Evolutionary conservation across 2,888 invertebrate genomes (phyloP), one percentile per base, ranked within the genome.

Genomic region (Micropterix aruncella): DNA sequence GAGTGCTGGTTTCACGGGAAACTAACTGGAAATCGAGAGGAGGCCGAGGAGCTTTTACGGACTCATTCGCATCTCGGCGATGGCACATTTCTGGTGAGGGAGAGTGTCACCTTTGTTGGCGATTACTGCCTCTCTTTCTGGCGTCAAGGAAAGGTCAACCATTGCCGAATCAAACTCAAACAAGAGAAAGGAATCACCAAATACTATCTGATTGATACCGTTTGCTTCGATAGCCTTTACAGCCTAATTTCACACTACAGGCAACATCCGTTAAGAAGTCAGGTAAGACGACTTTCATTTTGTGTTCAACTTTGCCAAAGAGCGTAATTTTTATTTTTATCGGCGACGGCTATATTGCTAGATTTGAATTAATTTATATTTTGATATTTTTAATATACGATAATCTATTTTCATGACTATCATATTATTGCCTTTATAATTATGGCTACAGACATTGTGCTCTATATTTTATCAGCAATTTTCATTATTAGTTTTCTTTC

Each of bases 1-100:
- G 94, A 94, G 62, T 85, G 85, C 59, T 94, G 94, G 94, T 94
- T 92, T 58, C 94, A 94, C 58, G 92, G 93, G 1, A 83, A 83
- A 59, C 63, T 93, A 36, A 77, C 82, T 14, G 85, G 83, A 17
- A 88, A 88, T 16, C 64, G 90, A 3, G 78, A 77, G 48, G 88
- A 91, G 56, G 86, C 90, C 0, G 88, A 88, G 58, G 75, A 79
- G 60, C 73, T 90, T 19, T 62, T 94, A 7, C 73, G 77, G 44
- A 74, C 77, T 3, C 89, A 91, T 58, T 75, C 89, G 0, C 76
- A 85, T 58, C 70, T 92, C 2, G 92, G 92, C 0, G 91, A 93
- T 59, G 94, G 93, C 0, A 91, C 92, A 0, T 94, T 94, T 60
- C 72, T 94, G 18, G 95, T 96, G 1, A 73, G 95, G 19, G 90